Percentiles rank a stretch among this genome's conserved stretches.
These are phyloP conservation scores for Prolemur simus DNA, from an alignment of 2,113 vertebrate species.

Conservation along the genomic window DNA sequence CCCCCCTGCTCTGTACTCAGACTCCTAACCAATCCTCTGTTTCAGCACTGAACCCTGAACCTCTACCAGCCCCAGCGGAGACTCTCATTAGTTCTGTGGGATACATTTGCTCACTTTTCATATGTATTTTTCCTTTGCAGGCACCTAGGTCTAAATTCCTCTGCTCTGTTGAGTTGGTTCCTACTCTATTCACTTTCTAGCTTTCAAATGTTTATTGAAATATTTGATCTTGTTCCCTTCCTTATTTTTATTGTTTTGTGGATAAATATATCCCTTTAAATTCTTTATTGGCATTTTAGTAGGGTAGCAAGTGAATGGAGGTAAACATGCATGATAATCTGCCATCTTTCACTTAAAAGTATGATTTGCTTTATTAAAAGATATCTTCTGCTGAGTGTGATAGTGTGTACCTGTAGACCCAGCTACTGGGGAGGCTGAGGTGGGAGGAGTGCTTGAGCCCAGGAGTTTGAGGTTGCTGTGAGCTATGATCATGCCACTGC, in stretches of 20 bases:
- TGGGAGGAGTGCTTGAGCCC: background rate
- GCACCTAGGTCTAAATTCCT: background rate
- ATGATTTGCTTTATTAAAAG: background rate
- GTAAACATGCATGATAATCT: background rate
- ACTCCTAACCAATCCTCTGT: background rate
- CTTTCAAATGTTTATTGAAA: background rate
- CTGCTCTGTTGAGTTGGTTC: background rate
- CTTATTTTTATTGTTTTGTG: background rate
- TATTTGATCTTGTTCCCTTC: background rate
- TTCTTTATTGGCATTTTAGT: constrained; percentile 8
- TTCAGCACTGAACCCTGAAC: background rate
- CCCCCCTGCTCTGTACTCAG: background rate
- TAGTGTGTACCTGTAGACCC: background rate
- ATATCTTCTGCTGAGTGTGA: background rate
- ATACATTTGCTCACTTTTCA: background rate
- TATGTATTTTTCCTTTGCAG: background rate
- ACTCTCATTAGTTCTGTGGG: too few relatives aligned
- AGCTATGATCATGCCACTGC: too few relatives aligned
- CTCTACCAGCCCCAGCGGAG: background rate
- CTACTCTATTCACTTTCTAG: background rate
- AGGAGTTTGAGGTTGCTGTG: too few relatives aligned
- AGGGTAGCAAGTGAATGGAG: background rate
- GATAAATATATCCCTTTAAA: background rate
- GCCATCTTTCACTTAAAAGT: background rate
- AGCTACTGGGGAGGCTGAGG: background rate